These are phyloP conservation scores for Uloborus plumipes DNA, from an alignment of 2,888 invertebrate species.

Conservation along the genomic window DNA sequence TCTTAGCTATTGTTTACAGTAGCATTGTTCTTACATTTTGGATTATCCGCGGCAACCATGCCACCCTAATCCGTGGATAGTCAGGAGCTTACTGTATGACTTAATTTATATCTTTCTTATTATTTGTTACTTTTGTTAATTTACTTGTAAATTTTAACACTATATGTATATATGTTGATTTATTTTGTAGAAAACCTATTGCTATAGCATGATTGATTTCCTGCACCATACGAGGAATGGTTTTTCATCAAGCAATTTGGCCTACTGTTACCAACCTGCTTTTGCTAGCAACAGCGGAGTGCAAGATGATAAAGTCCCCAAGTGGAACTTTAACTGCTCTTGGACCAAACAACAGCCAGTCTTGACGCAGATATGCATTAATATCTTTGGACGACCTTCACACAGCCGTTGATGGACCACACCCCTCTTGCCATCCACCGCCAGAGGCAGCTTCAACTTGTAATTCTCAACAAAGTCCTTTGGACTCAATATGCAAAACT, in stretches of 20 bases:
- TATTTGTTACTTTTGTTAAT: too few relatives aligned
- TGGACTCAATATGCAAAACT: constrained; percentile 43
- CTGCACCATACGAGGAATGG: constrained; percentile 28
- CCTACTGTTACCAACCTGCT: neutral
- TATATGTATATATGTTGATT: neutral
- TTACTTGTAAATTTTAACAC: too few relatives aligned
- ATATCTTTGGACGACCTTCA: neutral
- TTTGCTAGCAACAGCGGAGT: neutral
- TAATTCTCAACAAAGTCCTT: constrained; percentile 12
- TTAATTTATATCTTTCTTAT: too few relatives aligned
- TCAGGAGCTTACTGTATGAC: too few relatives aligned
- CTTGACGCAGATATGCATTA: constrained; percentile 36
- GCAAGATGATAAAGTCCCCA: neutral
- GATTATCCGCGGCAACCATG: too few relatives aligned
- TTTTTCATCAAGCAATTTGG: constrained; percentile 33
- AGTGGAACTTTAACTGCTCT: neutral
- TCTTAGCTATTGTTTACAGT: too few relatives aligned
- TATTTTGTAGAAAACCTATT: neutral
- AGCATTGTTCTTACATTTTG: too few relatives aligned
- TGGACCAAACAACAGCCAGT: constrained; percentile 48
- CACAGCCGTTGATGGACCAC: constrained; percentile 19
- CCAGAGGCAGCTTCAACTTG: constrained; percentile 11
- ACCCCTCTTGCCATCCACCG: constrained; percentile 10
- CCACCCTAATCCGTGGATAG: too few relatives aligned
- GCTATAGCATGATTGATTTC: neutral